These are phyloP conservation scores for chimpanzee (Pan troglodytes) DNA, from an alignment of 2,113 vertebrate genomes.

Conservation along the genomic window NHGRI_mPanTro3-v2.1_pri NC_072421.2:122624001-122624500, in stretches of 20 bases:
- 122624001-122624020: slow-evolving; percentile 12
- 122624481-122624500: slow-evolving; percentile 46
- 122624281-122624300: slow-evolving; percentile 30
- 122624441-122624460: not conserved
- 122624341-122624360: slow-evolving; percentile 6
- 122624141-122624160: slow-evolving; percentile 53
- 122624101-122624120: slow-evolving; percentile 72
- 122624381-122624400: not conserved
- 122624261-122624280: not conserved
- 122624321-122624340: not conserved
- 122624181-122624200: slow-evolving; percentile 52
- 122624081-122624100: slow-evolving; percentile 60
- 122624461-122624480: slow-evolving; percentile 7
- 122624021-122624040: slow-evolving; percentile 3
- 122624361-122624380: slow-evolving; percentile 20
- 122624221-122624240: slow-evolving; percentile 58
- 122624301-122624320: slow-evolving; percentile 36
- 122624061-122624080: slow-evolving; percentile 57
- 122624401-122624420: not conserved
- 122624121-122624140: slow-evolving; percentile 70
- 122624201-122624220: slow-evolving; percentile 62
- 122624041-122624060: slow-evolving; percentile 54
- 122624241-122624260: slow-evolving; percentile 39
- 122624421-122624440: slow-evolving; percentile 1
- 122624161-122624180: slow-evolving; percentile 66